Conservation (phyloP, 2,113 vertebrate genomes). For the Crocuta crocuta region DNA sequence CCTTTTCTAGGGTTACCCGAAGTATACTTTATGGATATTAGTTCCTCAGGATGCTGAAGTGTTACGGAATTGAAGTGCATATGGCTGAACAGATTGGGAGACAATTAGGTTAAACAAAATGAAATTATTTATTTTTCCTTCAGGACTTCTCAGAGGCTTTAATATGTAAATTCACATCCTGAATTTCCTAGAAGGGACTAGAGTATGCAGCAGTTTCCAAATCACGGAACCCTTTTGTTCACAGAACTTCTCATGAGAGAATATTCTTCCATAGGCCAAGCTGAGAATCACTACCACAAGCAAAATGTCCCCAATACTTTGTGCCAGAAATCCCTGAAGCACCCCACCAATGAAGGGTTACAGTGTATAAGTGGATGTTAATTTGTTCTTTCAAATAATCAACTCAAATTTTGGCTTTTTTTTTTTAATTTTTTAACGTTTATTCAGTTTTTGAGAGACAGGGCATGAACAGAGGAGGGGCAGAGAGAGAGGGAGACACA, state of each 20-base stretch:
- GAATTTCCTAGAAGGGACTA: background rate
- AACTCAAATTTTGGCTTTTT: background rate
- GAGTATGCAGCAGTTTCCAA: background rate
- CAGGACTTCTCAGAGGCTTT: background rate
- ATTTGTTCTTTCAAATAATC: background rate
- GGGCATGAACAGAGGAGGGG: too few relatives aligned
- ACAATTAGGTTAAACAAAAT: background rate
- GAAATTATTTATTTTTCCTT: background rate
- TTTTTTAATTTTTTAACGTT: too few relatives aligned
- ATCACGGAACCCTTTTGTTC: background rate
- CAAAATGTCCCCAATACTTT: background rate
- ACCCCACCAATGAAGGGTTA: background rate
- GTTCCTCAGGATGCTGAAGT: background rate
- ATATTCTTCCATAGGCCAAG: background rate
- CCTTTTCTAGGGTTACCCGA: background rate
- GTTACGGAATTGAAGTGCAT: background rate
- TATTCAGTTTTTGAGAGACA: too few relatives aligned
- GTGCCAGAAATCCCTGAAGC: background rate
- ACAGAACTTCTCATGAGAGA: background rate
- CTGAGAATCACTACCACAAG: background rate
- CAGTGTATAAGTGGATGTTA: background rate
- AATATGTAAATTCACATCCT: background rate
- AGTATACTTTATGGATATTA: background rate
- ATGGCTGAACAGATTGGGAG: background rate
- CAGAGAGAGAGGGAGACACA: too few relatives aligned